Conservation (phyloP, 2,888 invertebrate genomes). For the Callyntrura sp. region DNA sequence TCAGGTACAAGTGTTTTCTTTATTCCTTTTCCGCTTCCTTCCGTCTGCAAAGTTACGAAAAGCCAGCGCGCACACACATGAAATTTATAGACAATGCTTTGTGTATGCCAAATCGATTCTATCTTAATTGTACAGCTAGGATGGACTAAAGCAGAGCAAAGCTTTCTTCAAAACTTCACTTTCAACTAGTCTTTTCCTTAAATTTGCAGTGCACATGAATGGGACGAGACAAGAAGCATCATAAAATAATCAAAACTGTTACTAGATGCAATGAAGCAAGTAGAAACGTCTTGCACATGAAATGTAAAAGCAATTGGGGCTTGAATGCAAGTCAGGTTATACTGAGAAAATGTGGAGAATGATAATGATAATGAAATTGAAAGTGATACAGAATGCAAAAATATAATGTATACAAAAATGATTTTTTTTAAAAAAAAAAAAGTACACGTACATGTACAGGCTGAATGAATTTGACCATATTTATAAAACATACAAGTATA, state of each 20-base stretch:
- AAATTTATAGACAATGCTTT: background rate
- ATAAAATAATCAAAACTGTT: background rate
- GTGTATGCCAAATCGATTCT: background rate
- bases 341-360: slow-evolving; percentile 43
- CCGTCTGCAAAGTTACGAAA: too few species aligned
- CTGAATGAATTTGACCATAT: too few species aligned
- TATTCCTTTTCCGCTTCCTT: background rate
- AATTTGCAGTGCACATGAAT: background rate
- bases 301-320: background rate
- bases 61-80: too few species aligned
- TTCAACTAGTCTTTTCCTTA: background rate
- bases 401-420: background rate
- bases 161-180: background rate
- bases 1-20: background rate
- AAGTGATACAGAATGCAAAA: slow-evolving; percentile 32
- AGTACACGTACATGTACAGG: background rate
- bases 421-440: background rate
- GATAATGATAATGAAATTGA: slow-evolving; percentile 53
- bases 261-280: background rate
- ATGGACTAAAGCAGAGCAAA: background rate
- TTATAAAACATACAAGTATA: too few species aligned
- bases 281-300: background rate
- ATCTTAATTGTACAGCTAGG: background rate
- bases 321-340: background rate
- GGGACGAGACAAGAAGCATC: background rate